Base-by-base conservation (phyloP, 2,797 vertebrate genomes). In the Spea hammondii region DNA sequence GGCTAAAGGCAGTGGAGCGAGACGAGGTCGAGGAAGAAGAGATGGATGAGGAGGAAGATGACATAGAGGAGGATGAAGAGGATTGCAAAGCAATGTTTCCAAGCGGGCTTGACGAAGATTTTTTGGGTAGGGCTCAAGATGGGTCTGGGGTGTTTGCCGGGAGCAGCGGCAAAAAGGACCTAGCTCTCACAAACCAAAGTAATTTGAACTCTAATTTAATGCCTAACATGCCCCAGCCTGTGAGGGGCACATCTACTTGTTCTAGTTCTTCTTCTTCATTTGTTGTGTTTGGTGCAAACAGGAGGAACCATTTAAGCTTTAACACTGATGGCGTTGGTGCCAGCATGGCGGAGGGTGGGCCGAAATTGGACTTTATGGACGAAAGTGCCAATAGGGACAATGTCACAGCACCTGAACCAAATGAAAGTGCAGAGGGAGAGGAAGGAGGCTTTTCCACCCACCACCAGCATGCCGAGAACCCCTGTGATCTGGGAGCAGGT, bases 121-220 rank as follows among this genome's bases (percentile, higher is more conserved):
- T 97, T 85, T 95, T 96, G 85, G 95, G 95, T 83, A 93, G 94
- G 88, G 92, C 93, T 87, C 90, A 90, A 13, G 91, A 91, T 86
- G 91, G 93, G 77, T 84, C 88, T 89, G 93, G 93, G 91, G 91
- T 90, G 86, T 89, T 89, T 88, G 94, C 92, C 90, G 94, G 94
- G 91, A 90, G 94, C 89, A 91, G 93, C 88, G 92, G 92, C 90
- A 91, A 89, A 90, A 94, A 90, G 92, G 95, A 96, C 95, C 92
- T 93, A 93, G 95, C 95, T 96, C 95, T 98, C 94, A 97, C 96
- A 98, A 99, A 99, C 98, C 98, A 99, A 99, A 99, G 98, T 95
- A 97, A 98, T 97, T 98, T 96, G 95, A 97, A 97, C 96, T 97
- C 96, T 97, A 95, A 96, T 95, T 98, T 99, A 95, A 97, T 98